These are phyloP conservation scores for Nettapus auritus DNA, from an alignment of 2,113 vertebrate genomes.

Conservation along the genomic window DNA sequence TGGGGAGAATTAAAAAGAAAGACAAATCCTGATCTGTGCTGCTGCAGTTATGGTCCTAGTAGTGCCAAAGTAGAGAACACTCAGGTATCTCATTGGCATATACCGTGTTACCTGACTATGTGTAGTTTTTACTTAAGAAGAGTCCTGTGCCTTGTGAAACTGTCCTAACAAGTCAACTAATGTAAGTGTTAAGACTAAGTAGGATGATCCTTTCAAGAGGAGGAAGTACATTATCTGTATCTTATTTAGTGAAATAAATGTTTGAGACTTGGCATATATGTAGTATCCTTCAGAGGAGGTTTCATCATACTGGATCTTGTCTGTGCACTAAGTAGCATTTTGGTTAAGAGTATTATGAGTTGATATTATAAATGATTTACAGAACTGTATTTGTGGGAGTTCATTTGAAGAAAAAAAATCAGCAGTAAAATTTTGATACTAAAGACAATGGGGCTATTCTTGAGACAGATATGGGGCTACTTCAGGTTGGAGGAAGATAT, in stretches of 20 bases:
- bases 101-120: fast-evolving
- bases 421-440: not conserved
- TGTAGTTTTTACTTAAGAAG: not conserved
- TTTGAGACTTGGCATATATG: not conserved
- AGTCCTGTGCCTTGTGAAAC: not conserved
- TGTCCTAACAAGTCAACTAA: not conserved
- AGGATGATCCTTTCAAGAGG: not conserved
- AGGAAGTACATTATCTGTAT: not conserved
- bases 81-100: not conserved
- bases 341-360: not conserved
- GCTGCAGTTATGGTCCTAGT: not conserved
- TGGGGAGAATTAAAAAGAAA: not conserved
- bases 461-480: not conserved
- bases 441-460: not conserved
- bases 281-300: not conserved
- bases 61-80: not conserved
- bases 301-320: not conserved
- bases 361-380: not conserved
- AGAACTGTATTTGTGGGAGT: not conserved
- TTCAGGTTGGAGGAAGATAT: not conserved
- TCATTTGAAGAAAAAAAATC: not conserved
- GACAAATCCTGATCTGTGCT: not conserved
- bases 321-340: not conserved
- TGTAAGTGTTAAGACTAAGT: not conserved
- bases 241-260: not conserved